These are phyloP conservation scores for Indicator maculatus DNA, from an alignment of 2,113 vertebrate species.

Conservation along the genomic window DNA sequence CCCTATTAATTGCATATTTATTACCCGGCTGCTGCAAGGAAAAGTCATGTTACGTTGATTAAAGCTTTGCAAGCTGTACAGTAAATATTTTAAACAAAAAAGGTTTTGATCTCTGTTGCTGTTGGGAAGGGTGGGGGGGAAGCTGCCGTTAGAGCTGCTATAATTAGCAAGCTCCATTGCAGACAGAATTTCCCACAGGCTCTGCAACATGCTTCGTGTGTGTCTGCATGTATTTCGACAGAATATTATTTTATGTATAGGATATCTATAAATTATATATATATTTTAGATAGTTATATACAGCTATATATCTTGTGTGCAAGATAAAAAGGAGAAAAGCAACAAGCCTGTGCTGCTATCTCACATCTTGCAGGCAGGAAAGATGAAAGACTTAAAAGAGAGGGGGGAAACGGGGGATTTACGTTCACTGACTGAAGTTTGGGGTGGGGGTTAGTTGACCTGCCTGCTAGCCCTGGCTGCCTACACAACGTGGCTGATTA, in stretches of 20 bases:
- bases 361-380: background rate
- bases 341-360: background rate
- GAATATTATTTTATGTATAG: conserved; percentile 30
- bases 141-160: conserved; percentile 59
- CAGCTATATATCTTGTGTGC: background rate
- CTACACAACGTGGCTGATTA: background rate
- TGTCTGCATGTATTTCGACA: conserved; percentile 34
- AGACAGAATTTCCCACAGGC: conserved; percentile 59
- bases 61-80: conserved; percentile 57
- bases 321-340: background rate
- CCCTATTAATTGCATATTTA: conserved; percentile 66
- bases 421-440: background rate
- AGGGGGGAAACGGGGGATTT: background rate
- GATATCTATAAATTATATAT: conserved; percentile 43
- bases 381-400: background rate
- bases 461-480: background rate
- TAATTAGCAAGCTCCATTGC: conserved; percentile 64
- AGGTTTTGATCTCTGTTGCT: conserved; percentile 71
- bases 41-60: conserved; percentile 58
- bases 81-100: conserved; percentile 74
- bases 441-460: background rate
- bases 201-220: conserved; percentile 24
- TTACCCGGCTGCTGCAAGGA: conserved; percentile 59
- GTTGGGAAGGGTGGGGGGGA: conserved; percentile 46
- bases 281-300: background rate